Evolutionary conservation across 2,797 vertebrate genomes (phyloP), one percentile per base, ranked within the genome.

Genomic region (Schizopygopsis malacanthus): DNA sequence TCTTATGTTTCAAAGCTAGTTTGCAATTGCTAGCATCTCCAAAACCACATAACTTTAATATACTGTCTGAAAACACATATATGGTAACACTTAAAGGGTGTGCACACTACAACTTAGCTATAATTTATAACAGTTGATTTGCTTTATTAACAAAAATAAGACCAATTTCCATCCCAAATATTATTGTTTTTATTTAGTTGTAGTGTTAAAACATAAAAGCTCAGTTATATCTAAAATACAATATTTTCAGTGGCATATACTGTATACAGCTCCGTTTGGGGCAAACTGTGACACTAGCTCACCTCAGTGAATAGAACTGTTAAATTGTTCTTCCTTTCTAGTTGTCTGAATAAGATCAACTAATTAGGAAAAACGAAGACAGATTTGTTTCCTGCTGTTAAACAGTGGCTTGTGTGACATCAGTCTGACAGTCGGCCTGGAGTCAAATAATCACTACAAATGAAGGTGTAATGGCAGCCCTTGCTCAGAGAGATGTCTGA

Each of bases 391-490:
- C 84, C 77, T 76, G 76, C 70, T 84, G 69, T 70, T 83, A 86
- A 81, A 84, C 69, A 83, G 10, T 33, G 72, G 50, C 75, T 45
- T 56, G 37, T 71, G 84, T 50, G 75, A 84, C 54, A 71, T 77
- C 45, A 47, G 70, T 85, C 25, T 73, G 80, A 67, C 59, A 83
- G 39, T 71, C 12, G 39, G 37, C 61, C 33, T 8, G 3, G 70
- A 85, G 28, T 72, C 25, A 15, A 85, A 82, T 79, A 88, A 85
- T 88, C 80, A 82, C 43, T 0, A 28, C 59, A 82, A 85, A 88
- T 85, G 45, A 83, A 77, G 59, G 52, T 79, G 52, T 50, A 77
- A 77, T 20, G 3, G 54, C 63, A 79, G 67, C 79, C 45, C 2
- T 1, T 79, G 79, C 33, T 50, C 69, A 41, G 50, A 54, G 15